Evolutionary conservation across 2,888 invertebrate genomes (phyloP), one percentile per base, ranked within the genome.

Genomic region (Campopleginae sp.): DNA sequence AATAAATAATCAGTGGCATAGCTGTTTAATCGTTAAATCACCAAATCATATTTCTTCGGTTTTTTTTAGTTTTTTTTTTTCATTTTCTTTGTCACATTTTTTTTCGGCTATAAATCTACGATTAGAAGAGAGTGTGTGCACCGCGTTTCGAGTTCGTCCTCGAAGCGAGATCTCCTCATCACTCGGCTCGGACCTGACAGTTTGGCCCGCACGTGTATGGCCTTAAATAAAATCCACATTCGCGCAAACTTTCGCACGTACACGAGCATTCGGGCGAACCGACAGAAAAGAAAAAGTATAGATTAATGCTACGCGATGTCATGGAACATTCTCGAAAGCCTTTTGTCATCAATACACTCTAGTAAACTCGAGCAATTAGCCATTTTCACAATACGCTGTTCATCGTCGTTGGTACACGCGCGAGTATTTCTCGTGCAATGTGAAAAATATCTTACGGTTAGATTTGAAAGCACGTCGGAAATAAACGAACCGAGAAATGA

Each of bases 241-340:
- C 68, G 74, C 81, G 38, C 58, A 27, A 27, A 14, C 27, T 58
- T 14, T 14, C 6, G 38, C 65, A 78, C 6, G 38, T 38, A 78
- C 68, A 33, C 77, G 75, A 74, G 80, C 83, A 77, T 83, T 81
- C 80, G 72, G 81, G 72, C 58, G 83, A 83, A 83, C 65, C 38
- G 38, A 38, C 38, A 38, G n/a, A n/a, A n/a, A 38, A 38, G 2
- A 31, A 63, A 63, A 61, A 61, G 80, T 85, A 82, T 87, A 81
- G 86, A 88, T 88, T 90, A 90, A 90, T 89, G 86, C 86, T 88
- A 87, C 91, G 90, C 91, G 90, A 91, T 91, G 91, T 91, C 92
- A 92, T 92, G 92, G 90, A 92, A 91, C 90, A 90, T 90, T 89
- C 88, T 87, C 85, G 86, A 86, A 78, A 80, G 27, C 74, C 78